Evolutionary conservation across 2,797 vertebrate genomes (phyloP), one percentile per base, ranked within the genome.

Genomic region (Brachyrhaphis roseni): DNA sequence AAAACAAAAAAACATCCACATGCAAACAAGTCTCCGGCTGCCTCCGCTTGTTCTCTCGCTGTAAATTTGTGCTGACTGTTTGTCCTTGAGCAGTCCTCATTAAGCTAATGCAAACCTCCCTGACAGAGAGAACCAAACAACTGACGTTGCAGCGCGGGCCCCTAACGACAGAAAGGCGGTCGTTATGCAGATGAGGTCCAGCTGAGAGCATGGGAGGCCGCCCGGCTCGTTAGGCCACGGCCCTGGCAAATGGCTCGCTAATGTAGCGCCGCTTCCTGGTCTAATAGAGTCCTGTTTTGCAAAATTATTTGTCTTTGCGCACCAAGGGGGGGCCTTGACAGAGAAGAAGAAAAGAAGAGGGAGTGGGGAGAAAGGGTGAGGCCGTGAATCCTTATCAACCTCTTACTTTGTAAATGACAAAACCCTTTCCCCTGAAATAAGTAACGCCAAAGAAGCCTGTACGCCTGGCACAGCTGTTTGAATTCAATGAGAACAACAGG

Each of bases 51-150:
- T 85, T 84, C 84, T 89, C 87, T 88, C 74, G 74, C 89, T 96
- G 96, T 97, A 98, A 97, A 97, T 98, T 95, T 98, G 96, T 98
- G 98, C 98, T 99, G 97, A 99, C 98, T 99, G 97, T 97, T 98
- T 97, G 98, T 97, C 98, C 98, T 99, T 98, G 97, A 97, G 97
- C 97, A 97, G 97, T 98, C 97, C 98, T 99, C 98, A 99, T 99
- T 99, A 99, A 97, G 98, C 97, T 99, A 99, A 99, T 99, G 98
- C 98, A 99, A 98, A 98, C 97, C 98, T 98, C 98, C 97, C 98
- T 93, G 98, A 98, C 97, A 96, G 98, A 98, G 97, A 97, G 97
- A 93, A 97, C 97, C 98, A 98, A 98, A 99, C 98, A 98, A 99
- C 97, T 97, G 97, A 97, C 97, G 93, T 92, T 92, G 93, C 93